Conservation (phyloP, 1,140 invertebrate species). For the Halesus radiatus region DNA sequence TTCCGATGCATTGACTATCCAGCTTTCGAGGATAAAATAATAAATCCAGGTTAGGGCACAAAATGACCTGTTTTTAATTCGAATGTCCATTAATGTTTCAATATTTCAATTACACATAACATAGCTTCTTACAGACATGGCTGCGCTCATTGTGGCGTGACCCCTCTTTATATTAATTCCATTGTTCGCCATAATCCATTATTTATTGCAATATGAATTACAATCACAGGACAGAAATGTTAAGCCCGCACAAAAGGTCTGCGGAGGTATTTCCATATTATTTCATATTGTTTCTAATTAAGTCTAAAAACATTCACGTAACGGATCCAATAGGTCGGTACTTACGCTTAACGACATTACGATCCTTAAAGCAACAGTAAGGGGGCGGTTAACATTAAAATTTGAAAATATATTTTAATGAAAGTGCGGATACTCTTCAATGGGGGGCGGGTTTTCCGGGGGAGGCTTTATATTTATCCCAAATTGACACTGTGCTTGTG, state of each 20-base stretch:
- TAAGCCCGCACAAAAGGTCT: slow-evolving; percentile 56
- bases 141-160: slow-evolving; percentile 42
- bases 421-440: slow-evolving; percentile 51
- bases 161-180: slow-evolving; percentile 54
- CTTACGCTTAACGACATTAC: slow-evolving; percentile 56
- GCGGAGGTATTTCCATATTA: slow-evolving; percentile 56
- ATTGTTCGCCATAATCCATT: slow-evolving; percentile 57
- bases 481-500: slow-evolving; percentile 10
- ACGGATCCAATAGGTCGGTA: slow-evolving; percentile 55
- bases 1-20: neutral
- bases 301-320: slow-evolving; percentile 58
- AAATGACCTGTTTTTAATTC: slow-evolving; percentile 29
- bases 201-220: slow-evolving; percentile 58
- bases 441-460: slow-evolving; percentile 3
- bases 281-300: slow-evolving; percentile 59
- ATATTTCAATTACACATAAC: slow-evolving; percentile 57
- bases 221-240: slow-evolving; percentile 56
- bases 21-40: neutral
- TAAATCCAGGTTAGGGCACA: slow-evolving; percentile 23
- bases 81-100: slow-evolving; percentile 55
- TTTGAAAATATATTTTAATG: slow-evolving; percentile 59
- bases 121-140: slow-evolving; percentile 54
- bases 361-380: slow-evolving; percentile 43
- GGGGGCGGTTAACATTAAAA: slow-evolving; percentile 56
- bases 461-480: slow-evolving; percentile 11